Evolutionary conservation across 2,797 vertebrate species (phyloP), one percentile per base, ranked within the genome.

Genomic region (Gallinago stenura): DNA sequence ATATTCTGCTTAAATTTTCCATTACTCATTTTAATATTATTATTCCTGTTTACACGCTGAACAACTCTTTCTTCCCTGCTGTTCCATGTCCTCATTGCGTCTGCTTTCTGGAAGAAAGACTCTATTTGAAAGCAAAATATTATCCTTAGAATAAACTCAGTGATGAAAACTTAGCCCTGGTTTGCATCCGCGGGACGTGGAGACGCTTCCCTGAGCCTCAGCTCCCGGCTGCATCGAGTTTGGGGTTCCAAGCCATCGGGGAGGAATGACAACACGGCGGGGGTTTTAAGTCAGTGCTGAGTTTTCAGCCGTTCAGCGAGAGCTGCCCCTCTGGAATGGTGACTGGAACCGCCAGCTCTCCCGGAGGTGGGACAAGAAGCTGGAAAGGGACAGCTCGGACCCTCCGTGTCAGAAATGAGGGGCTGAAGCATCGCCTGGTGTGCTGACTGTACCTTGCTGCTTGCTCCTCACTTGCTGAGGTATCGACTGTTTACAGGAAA

Each of bases 41-140:
- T 91, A 87, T 96, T 95, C 57, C 69, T 84, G 64, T 87, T 89
- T 83, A 24, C 46, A 57, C 30, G 1, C 85, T 28, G 14, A 87
- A 51, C 81, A 95, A 10, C 51, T 51, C 51, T 58, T 25, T 25
- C 78, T 70, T 95, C 94, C 89, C 93, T 78, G 89, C 95, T 95
- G 95, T 28, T 60, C 57, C 64, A 20, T 78, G 93, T 57, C 89
- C 94, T 89, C 89, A 69, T 86, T 97, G 94, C 2, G 1, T 94
- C 87, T 91, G 39, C 82, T 87, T 80, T 41, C 68, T 60, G 64
- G 33, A n/a, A 91, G 82, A 78, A 56, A 72, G 75, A 22, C 46
- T 90, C 20, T 60, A 24, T 43, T 57, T 33, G 72, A 85, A 72
- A 83, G 84, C 56, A 80, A 60, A 53, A 41, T 30, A 20, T 51